Evolutionary conservation across 2,888 invertebrate genomes (phyloP).

Genomic region (Cantharis rustica): DNA sequence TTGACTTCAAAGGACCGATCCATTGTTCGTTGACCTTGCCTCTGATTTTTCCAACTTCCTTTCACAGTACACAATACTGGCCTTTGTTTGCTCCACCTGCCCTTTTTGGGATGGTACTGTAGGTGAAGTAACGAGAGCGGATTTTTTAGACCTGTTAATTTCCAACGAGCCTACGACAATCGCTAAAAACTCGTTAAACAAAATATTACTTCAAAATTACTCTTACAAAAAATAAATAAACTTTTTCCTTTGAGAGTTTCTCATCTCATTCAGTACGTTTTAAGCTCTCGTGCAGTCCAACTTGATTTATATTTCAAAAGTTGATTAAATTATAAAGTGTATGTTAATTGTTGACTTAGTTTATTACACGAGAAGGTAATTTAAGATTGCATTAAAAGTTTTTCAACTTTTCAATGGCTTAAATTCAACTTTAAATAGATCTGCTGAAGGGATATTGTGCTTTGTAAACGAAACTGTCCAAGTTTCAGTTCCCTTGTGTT

Average conservation of each 20-base stretch:
- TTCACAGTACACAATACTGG: background rate
- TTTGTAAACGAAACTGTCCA: slow-evolving; percentile 15
- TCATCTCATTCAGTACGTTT: background rate
- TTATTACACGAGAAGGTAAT: background rate
- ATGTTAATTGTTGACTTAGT: background rate
- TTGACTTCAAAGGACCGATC: background rate
- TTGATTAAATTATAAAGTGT: background rate
- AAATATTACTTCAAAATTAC: background rate
- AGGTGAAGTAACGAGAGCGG: background rate
- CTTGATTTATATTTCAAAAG: background rate
- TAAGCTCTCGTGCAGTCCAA: background rate
- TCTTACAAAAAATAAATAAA: background rate
- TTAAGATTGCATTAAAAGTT: slow-evolving; percentile 1
- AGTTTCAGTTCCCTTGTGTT: slow-evolving; percentile 21
- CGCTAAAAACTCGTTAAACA: background rate
- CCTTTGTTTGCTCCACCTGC: background rate
- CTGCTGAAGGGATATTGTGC: background rate
- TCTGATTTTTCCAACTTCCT: background rate
- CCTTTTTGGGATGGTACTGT: background rate
- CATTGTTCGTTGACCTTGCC: background rate
- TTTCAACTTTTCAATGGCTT: slow-evolving; percentile 7
- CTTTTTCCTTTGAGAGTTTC: background rate
- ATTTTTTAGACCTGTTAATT: background rate
- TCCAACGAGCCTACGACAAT: background rate
- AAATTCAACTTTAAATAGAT: slow-evolving; percentile 17